Evolutionary conservation across 2,113 vertebrate species (phyloP), one percentile per base, ranked within the genome.

Genomic region (Prunella himalayana): DNA sequence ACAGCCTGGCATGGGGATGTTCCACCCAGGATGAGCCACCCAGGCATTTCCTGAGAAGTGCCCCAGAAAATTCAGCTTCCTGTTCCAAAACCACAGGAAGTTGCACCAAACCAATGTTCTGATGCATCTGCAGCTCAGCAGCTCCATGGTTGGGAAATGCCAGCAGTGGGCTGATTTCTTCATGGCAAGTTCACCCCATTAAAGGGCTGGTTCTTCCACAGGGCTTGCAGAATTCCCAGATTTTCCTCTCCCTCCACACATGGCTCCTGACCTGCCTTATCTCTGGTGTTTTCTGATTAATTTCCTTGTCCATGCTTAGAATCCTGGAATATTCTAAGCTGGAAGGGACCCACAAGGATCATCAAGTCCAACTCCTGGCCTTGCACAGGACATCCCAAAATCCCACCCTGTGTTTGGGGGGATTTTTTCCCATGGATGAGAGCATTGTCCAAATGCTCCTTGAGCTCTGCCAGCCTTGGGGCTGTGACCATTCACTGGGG

Each of bases 91-190:
- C 76, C 49, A 10, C 89, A 86, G 95, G 94, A 92, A 92, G 13
- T 35, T 76, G 90, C 79, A 11, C 33, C 23, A 49, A 30, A n/a
- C 12, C 80, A 27, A 12, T 0, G 0, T 42, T 21, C 0, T n/a
- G 78, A 41, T 24, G 57, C 8, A 3, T 8, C 5, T 1, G 82
- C 27, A 66, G 42, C 94, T 69, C 0, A 2, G 73, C 91, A 56
- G 1, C 82, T 42, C 44, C 0, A 10, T 0, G 0, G 3, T 13
- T 51, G 20, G 47, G 70, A 79, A 90, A 63, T 0, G 0, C 73
- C 15, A 19, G 1, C 1, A 12, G n/a, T 3, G 35, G 57, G 13
- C 78, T 85, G 42, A 27, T 73, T 41, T 24, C 41, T 14, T 30
- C 54, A 9, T 6, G 6, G 23, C 30, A 39, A 61, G 53, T 16